Conservation (phyloP, 1,140 invertebrate species). For the Penaeus japonicus region DNA sequence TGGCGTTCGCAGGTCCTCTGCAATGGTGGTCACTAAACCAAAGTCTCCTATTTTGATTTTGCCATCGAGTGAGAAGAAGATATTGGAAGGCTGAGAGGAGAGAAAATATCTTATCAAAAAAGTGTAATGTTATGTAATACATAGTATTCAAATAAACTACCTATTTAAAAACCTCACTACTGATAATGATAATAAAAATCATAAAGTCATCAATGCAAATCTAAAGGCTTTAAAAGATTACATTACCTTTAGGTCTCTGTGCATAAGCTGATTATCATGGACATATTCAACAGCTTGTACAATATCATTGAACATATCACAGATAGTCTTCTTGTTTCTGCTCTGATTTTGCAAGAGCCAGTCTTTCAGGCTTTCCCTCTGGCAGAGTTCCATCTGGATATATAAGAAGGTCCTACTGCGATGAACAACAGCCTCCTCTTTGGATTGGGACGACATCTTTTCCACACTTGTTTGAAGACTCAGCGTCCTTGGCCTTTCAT, state of each 20-base stretch:
- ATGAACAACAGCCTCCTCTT: not conserved
- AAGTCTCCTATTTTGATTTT: slow-evolving; percentile 96
- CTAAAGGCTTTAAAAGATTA: not conserved
- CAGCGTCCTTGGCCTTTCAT: slow-evolving; percentile 19
- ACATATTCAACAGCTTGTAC: slow-evolving; percentile 94
- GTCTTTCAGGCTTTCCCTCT: slow-evolving; percentile 85
- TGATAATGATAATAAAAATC: not conserved
- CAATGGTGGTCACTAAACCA: slow-evolving; percentile 88
- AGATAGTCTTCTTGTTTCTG: slow-evolving; percentile 67
- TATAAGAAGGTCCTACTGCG: slow-evolving; percentile 75
- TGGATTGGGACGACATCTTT: not conserved
- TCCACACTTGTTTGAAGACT: not conserved
- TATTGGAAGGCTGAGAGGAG: slow-evolving; percentile 85
- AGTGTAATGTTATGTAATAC: too few relatives aligned
- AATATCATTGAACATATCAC: slow-evolving; percentile 90
- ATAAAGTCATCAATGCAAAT: not conserved
- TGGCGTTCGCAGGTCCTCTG: slow-evolving; percentile 69
- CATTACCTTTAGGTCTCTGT: slow-evolving; percentile 88
- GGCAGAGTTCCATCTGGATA: slow-evolving; percentile 97
- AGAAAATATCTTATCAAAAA: not conserved
- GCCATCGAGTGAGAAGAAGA: slow-evolving; percentile 90
- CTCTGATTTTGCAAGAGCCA: slow-evolving; percentile 76
- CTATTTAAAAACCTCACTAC: not conserved
- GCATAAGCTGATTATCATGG: slow-evolving; percentile 88
- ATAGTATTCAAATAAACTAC: not conserved